These are phyloP conservation scores for Canis aureus DNA, from an alignment of 2,113 vertebrate species.

Conservation along the genomic window DNA sequence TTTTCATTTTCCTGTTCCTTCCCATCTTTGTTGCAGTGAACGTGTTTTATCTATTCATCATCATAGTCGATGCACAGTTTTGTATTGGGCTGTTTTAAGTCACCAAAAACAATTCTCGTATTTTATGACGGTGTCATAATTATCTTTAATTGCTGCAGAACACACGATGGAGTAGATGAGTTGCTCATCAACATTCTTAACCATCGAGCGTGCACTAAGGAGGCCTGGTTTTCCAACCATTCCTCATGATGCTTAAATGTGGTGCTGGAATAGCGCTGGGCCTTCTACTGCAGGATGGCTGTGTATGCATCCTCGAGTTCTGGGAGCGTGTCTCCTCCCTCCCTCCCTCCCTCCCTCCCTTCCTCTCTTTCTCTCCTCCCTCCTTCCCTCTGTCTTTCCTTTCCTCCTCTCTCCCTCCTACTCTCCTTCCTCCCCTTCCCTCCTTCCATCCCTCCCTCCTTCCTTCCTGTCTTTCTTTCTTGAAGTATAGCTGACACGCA, in stretches of 20 bases:
- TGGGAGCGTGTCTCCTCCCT: background rate
- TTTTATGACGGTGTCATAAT: conserved; percentile 18
- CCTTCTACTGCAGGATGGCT: accelerated
- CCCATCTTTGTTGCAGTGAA: conserved; percentile 3
- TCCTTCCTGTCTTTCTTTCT: background rate
- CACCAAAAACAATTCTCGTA: background rate
- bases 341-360: background rate
- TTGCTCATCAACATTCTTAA: background rate
- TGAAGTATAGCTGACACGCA: background rate
- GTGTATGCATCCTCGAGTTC: accelerated
- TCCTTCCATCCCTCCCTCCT: background rate
- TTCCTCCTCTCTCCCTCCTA: background rate
- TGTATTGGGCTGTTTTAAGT: background rate
- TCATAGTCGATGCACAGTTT: background rate
- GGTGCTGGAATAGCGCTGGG: accelerated
- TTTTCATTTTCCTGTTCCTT: conserved; percentile 15
- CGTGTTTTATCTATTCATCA: background rate
- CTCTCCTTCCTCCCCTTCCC: background rate
- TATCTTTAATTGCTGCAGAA: background rate
- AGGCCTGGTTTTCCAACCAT: accelerated
- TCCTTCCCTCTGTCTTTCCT: background rate
- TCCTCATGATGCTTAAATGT: background rate
- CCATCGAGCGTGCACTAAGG: accelerated
- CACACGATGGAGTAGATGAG: background rate
- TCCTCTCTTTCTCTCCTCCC: background rate